Base-by-base conservation (phyloP, 1,140 invertebrate genomes). In the Drosophila lini region DNA sequence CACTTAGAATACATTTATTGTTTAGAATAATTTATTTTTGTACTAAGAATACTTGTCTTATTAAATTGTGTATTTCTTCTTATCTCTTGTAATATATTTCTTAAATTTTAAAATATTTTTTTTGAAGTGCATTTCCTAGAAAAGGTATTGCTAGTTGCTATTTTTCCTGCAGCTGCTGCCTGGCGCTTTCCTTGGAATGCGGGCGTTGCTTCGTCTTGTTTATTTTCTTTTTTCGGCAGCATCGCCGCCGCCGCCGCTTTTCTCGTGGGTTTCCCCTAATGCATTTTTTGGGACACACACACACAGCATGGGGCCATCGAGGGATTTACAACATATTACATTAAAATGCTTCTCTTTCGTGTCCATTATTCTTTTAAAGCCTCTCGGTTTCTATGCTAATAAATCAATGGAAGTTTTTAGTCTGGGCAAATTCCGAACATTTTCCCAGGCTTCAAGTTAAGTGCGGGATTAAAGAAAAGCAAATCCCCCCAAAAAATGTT, bases 111-210 rank as follows among this genome's bases (percentile, higher is more conserved):
- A 19, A 5, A 22, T 34, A 19, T 25, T 10, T 42, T 42, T 0
- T 16, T 31, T 57, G 0, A 5, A 42, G 19, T 64, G 36, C 7
- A 0, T 53, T 53, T 38, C 3, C 34, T 16, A 6, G 48, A n/a
- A 22, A 25, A 52, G 50, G 16, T 50, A 47, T 41, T 64, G 62
- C 44, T 42, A 28, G 56, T 61, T 22, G 15, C 28, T 73, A 56
- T 78, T 83, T 41, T 62, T 79, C 77, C 67, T 78, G 81, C 82
- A 74, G 81, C 81, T 85, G 81, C 81, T 78, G 81, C 78, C 78
- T 69, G 83, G 83, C 83, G 83, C 83, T 88, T 86, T 88, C 83
- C 69, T 88, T 64, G 83, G 83, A 86, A 86, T 86, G 83, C 83
- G 83, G 83, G 83, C 83, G 84, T 83, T 89, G 73, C 76, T 79